A percentile compares a stretch with the other conserved stretches of the same genome.
Evolutionary conservation across 2,797 vertebrate species (phyloP).

Genomic region (Astyanax mexicanus): DNA sequence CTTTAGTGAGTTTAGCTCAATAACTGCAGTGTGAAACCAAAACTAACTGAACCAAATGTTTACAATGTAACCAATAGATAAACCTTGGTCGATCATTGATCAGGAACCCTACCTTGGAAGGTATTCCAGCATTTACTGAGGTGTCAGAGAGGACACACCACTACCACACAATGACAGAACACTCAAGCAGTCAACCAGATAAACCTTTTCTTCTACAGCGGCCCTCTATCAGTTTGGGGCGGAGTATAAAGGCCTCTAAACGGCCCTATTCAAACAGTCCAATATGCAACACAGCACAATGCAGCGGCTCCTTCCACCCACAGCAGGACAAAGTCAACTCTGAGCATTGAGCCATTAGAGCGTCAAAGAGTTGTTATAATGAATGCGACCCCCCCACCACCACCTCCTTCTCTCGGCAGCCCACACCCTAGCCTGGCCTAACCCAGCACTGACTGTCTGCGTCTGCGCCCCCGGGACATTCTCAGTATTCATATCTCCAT

Average conservation of each 20-base stretch:
- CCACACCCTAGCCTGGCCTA: slow-evolving; percentile 31
- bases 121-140: slow-evolving; percentile 12
- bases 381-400: slow-evolving; percentile 13
- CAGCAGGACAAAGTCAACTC: slow-evolving; percentile 62
- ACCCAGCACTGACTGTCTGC: slow-evolving; percentile 53
- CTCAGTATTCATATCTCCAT: slow-evolving; percentile 55
- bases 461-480: slow-evolving; percentile 60
- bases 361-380: slow-evolving; percentile 62
- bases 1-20: too few species aligned
- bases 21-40: too few species aligned
- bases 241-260: slow-evolving; percentile 36
- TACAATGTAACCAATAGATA: too few species aligned
- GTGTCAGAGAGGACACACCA: slow-evolving; percentile 14
- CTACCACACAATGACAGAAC: background rate
- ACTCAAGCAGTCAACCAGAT: slow-evolving; percentile 46
- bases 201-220: slow-evolving; percentile 31
- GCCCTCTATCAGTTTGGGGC: slow-evolving; percentile 17
- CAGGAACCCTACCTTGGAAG: too few species aligned
- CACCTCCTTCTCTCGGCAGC: background rate
- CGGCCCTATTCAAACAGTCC: slow-evolving; percentile 29
- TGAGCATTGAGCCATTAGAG: slow-evolving; percentile 68
- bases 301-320: slow-evolving; percentile 46
- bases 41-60: too few species aligned
- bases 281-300: slow-evolving; percentile 38
- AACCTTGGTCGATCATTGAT: too few species aligned